Conservation (phyloP, 2,797 vertebrate genomes). For the Eulemur rubriventer region DNA sequence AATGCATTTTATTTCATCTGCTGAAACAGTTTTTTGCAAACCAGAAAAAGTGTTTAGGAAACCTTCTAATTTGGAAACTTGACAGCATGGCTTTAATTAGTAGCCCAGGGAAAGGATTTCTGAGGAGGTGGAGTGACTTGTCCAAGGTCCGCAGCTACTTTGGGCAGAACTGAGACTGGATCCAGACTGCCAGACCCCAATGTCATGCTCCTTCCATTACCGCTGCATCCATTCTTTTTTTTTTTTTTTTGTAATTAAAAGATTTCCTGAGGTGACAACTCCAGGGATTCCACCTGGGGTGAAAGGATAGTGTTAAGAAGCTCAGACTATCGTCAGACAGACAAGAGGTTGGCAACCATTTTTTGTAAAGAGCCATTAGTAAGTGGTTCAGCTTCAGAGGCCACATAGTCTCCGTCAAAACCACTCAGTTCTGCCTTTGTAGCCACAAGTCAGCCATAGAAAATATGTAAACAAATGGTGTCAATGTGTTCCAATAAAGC, state of each 20-base stretch:
- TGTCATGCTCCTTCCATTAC: neutral
- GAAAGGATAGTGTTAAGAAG: neutral
- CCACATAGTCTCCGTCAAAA: neutral
- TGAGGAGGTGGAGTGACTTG: conserved; percentile 22
- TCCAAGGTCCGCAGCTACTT: neutral
- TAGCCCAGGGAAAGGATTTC: conserved; percentile 31
- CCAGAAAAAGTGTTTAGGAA: conserved; percentile 53
- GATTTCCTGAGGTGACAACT: neutral
- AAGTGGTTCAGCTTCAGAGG: neutral
- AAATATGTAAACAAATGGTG: neutral
- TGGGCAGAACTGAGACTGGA: neutral
- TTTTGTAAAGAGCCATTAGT: neutral
- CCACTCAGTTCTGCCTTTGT: neutral
- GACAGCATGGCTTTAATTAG: conserved; percentile 47
- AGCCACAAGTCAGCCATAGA: neutral
- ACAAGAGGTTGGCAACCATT: neutral
- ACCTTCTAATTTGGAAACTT: conserved; percentile 56
- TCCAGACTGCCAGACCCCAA: neutral
- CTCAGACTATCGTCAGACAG: neutral
- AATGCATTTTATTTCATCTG: conserved; percentile 57
- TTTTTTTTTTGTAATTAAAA: neutral
- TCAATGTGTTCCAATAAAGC: neutral
- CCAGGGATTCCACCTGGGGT: neutral
- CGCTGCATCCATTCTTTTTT: neutral
- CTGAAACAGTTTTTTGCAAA: conserved; percentile 55